Evolutionary conservation across 2,113 vertebrate genomes (phyloP).

Genomic region (Anseranas semipalmata): DNA sequence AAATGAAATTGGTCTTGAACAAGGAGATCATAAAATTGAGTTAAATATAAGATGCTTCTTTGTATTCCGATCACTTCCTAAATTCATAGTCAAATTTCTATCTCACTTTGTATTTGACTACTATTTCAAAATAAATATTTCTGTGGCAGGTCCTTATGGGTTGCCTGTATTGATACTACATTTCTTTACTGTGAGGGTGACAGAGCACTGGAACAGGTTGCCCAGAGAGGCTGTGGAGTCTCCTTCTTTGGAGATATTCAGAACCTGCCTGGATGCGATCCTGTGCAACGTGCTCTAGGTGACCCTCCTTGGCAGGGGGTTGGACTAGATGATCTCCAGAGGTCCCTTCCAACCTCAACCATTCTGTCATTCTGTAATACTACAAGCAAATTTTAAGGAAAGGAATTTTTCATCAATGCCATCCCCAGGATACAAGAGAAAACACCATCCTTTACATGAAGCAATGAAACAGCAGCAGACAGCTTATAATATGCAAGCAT

Average conservation of each 20-base stretch:
- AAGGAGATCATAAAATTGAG: not conserved
- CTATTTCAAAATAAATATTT: not conserved
- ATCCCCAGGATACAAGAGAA: not conserved
- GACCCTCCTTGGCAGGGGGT: too few relatives aligned
- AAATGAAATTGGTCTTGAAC: not conserved
- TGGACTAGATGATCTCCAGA: too few relatives aligned
- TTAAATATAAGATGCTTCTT: not conserved
- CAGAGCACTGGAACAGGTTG: too few relatives aligned
- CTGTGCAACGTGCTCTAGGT: too few relatives aligned
- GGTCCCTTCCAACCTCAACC: too few relatives aligned
- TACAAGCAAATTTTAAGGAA: not conserved
- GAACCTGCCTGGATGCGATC: too few relatives aligned
- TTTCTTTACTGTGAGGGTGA: too few relatives aligned
- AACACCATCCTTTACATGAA: not conserved
- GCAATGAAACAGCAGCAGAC: not conserved
- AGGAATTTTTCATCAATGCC: not conserved
- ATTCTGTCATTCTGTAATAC: too few relatives aligned
- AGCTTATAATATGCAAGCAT: not conserved
- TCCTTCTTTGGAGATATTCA: too few relatives aligned
- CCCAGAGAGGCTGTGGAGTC: too few relatives aligned
- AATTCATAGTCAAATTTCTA: not conserved
- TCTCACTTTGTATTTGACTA: not conserved
- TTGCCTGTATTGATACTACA: not conserved
- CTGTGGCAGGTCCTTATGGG: not conserved
- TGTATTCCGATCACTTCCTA: not conserved